Evolutionary conservation across 2,888 invertebrate genomes (phyloP).

Genomic region (Cryptocheilus praepositus): DNA sequence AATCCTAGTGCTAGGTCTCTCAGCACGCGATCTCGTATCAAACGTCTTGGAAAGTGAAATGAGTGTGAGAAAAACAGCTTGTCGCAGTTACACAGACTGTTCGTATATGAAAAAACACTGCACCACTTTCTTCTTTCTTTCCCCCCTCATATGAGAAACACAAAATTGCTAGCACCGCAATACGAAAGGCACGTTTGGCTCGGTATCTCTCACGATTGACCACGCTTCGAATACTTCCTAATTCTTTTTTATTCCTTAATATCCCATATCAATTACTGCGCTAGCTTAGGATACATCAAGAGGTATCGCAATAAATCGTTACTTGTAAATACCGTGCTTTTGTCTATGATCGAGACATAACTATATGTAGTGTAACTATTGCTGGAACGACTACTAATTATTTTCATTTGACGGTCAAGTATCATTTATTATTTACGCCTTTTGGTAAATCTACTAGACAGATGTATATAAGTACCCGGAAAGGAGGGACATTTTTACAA

Average conservation of each 20-base stretch:
- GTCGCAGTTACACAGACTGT: slow-evolving; percentile 8
- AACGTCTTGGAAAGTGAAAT: slow-evolving; percentile 67
- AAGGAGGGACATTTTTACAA: too few species aligned
- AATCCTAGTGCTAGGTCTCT: slow-evolving; percentile 67
- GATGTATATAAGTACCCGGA: too few species aligned
- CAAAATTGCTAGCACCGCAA: neutral
- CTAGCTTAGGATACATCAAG: too few species aligned
- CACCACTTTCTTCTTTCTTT: slow-evolving; percentile 15
- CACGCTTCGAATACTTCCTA: neutral
- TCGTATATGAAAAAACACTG: neutral
- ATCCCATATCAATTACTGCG: neutral
- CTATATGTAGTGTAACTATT: neutral
- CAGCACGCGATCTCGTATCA: slow-evolving; percentile 70
- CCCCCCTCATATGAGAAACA: neutral
- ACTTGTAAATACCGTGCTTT: neutral
- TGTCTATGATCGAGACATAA: too few species aligned
- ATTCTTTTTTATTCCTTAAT: slow-evolving; percentile 5
- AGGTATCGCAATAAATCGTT: neutral
- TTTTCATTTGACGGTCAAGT: slow-evolving; percentile 3
- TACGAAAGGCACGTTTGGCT: neutral
- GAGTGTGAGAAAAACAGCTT: slow-evolving; percentile 1
- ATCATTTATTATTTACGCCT: neutral
- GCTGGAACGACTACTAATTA: slow-evolving; percentile 17
- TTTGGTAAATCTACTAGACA: slow-evolving; percentile 2
- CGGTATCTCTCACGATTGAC: too few species aligned